These are phyloP conservation scores for Heterochromis multidens DNA, from an alignment of 2,113 vertebrate species.

Conservation along the genomic window DNA sequence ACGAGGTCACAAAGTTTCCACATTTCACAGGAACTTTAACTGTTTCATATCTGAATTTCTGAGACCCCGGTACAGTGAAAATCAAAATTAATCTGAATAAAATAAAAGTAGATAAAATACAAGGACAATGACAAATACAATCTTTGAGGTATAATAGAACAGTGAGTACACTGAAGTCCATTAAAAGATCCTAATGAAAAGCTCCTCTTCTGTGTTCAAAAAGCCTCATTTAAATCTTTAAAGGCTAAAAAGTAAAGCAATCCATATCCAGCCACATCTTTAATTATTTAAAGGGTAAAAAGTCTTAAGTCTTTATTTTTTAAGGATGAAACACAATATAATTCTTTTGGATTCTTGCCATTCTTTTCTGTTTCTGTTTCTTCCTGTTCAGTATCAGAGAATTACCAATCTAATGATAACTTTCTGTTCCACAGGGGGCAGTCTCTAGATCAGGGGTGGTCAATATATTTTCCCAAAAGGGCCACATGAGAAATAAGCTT, in stretches of 20 bases:
- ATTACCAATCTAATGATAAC: background rate
- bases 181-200: background rate
- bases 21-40: background rate
- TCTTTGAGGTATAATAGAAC: background rate
- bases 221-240: background rate
- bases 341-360: background rate
- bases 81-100: no score
- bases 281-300: background rate
- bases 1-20: background rate
- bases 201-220: fast-evolving
- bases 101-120: background rate
- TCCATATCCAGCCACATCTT: background rate
- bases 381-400: background rate
- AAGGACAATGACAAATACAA: background rate
- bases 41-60: no score
- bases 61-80: no score
- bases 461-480: no score
- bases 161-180: background rate
- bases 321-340: background rate
- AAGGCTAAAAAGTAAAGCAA: background rate
- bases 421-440: background rate
- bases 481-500: background rate
- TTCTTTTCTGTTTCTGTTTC: background rate
- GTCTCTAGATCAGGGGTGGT: background rate
- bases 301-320: background rate